Evolutionary conservation across 1,140 invertebrate species (phyloP).

Genomic region (Papilio glaucus): DNA sequence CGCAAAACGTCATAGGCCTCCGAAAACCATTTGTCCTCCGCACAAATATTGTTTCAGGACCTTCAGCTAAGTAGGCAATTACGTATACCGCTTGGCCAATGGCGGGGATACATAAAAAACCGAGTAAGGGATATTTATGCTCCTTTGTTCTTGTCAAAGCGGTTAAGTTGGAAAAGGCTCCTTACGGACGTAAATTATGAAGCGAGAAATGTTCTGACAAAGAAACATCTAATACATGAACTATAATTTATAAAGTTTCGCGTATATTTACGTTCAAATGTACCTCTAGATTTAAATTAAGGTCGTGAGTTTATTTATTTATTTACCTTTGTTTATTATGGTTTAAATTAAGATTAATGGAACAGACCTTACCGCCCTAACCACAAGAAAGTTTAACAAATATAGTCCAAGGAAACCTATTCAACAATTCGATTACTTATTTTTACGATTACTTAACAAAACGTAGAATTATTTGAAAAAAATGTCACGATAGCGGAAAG

Average conservation of each 20-base stretch:
- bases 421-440: no score
- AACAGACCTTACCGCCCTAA: no score
- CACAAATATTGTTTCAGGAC: constrained; percentile 34
- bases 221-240: background rate
- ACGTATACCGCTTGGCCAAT: constrained; percentile 23
- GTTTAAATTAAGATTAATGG: no score
- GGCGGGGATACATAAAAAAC: constrained; percentile 25
- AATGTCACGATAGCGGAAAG: no score
- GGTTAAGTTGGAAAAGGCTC: constrained; percentile 5
- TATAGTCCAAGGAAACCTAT: no score
- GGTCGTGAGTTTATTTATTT: no score
- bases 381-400: no score
- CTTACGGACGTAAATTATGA: background rate
- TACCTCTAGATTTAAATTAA: no score
- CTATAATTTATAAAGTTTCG: background rate
- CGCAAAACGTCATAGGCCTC: constrained; percentile 20
- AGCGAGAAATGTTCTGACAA: constrained; percentile 3
- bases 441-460: no score
- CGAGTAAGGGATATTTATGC: constrained; percentile 20
- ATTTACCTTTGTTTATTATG: no score
- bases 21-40: constrained; percentile 30
- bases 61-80: constrained; percentile 31
- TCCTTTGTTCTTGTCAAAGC: constrained; percentile 31
- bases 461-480: no score
- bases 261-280: background rate